phyloP scores from a whole-genome alignment of 2,888 invertebrate species.

The Catotricha subobsoleta region DNA sequence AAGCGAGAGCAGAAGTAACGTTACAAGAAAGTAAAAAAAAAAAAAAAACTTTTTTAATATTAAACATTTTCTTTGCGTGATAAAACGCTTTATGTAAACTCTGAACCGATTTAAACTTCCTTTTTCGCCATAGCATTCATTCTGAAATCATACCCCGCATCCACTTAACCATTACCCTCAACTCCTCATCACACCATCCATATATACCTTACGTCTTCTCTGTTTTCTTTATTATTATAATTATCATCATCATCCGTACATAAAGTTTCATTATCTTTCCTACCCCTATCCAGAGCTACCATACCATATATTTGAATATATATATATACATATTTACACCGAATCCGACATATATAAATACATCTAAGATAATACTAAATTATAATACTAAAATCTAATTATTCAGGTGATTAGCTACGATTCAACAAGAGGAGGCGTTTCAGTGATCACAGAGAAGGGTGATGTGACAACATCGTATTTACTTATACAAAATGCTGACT shows the following conservation, averaged over 20 bases:
- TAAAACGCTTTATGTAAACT: background rate
- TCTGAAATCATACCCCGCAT: background rate
- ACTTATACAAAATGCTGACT: conserved; percentile 56
- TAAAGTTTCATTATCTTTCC: conserved; percentile 2
- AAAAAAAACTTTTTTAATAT: background rate
- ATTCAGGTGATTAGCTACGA: conserved; percentile 58
- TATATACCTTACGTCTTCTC: background rate
- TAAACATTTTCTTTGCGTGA: background rate
- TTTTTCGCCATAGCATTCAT: background rate
- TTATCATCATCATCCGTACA: too few relatives aligned
- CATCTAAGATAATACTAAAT: too few relatives aligned
- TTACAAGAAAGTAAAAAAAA: background rate
- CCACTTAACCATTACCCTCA: background rate
- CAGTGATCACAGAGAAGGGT: conserved; percentile 63
- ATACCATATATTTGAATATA: background rate
- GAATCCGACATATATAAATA: too few relatives aligned
- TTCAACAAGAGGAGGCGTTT: conserved; percentile 58
- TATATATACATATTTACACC: too few relatives aligned
- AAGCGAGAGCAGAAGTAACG: too few relatives aligned
- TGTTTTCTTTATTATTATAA: background rate
- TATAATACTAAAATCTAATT: conserved; percentile 2
- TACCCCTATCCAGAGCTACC: background rate
- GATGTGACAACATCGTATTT: conserved; percentile 63
- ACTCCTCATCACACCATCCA: background rate
- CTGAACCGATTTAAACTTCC: background rate